These are phyloP conservation scores for Agonopterix subpropinquella DNA, from an alignment of 2,888 invertebrate species.

Conservation along the genomic window DNA sequence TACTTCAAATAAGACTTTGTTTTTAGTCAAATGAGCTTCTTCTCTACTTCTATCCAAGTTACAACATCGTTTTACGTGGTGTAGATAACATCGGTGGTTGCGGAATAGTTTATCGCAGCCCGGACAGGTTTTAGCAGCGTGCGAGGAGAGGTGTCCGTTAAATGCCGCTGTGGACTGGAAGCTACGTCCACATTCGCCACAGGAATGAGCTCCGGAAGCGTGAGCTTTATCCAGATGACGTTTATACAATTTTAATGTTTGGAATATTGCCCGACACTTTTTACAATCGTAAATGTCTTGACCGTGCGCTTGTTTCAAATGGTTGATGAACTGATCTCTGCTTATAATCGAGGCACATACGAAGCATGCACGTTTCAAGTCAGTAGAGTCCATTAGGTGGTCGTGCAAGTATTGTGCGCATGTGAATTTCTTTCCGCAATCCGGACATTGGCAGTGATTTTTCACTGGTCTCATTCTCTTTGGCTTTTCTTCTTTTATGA, in stretches of 20 bases:
- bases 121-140: conserved; percentile 43
- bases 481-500: not conserved
- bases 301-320: conserved; percentile 34
- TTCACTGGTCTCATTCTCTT: not conserved
- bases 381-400: conserved; percentile 51
- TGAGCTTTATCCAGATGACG: conserved; percentile 39
- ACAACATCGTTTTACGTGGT: conserved; percentile 52
- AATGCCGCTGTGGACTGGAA: conserved; percentile 41
- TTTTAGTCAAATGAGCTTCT: conserved; percentile 28
- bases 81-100: conserved; percentile 49
- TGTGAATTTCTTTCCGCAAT: conserved; percentile 44
- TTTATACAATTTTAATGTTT: conserved; percentile 22
- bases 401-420: conserved; percentile 38
- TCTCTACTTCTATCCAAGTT: conserved; percentile 32
- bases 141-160: conserved; percentile 45
- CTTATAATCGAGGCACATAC: conserved; percentile 49
- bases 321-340: conserved; percentile 37
- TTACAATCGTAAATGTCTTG: conserved; percentile 39
- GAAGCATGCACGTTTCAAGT: conserved; percentile 46
- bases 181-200: conserved; percentile 53
- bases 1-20: conserved; percentile 35
- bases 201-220: conserved; percentile 33
- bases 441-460: conserved; percentile 36
- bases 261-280: conserved; percentile 46
- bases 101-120: conserved; percentile 47